Evolutionary conservation across 2,888 invertebrate genomes (phyloP), one percentile per base, ranked within the genome.

Genomic region (Eurois occulta): DNA sequence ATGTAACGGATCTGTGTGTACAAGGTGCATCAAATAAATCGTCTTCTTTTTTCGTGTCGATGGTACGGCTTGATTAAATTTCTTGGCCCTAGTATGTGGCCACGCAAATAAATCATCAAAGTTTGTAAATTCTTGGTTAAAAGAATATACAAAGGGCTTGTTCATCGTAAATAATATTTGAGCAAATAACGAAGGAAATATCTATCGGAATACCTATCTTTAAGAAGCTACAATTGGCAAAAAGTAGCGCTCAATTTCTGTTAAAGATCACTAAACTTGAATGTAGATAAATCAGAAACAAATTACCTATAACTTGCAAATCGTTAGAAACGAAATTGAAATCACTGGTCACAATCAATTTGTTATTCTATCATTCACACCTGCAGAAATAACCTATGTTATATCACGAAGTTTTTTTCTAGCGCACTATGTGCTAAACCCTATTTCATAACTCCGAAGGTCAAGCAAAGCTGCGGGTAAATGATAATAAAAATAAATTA

Each of bases 1-100:
- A 92, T 92, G 90, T 90, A 94, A 92, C 91, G 90, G 91, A 78
- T 87, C 75, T 81, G 73, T 80, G 71, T 74, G 78, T 66, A 84
- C 81, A 69, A 41, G 32, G 43, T 58, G 67, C 52, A 77, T 85
- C 62, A 75, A 84, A 72, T 24, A 86, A 68, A 18, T 18, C 24
- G 7, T 38, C 16, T 46, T 46, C 13, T 16, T 5, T 5, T 46
- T 16, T 46, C 46, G 18, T 43, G 43, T 46, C 46, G 18, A 46
- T 46, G 46, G 18, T 46, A 46, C 46, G 48, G 21, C 7, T 48
- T 48, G 48, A 21, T 21, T 21, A 21, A 46, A 6, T 18, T 21
- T 48, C 7, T 21, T 48, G 48, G 21, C 21, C 21, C 18, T 7
- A 6, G 18, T 48, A 21, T 48, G 7, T 6, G 21, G 7, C 5